These are phyloP conservation scores for Clinocottus analis DNA, from an alignment of 2,113 vertebrate species.

Conservation along the genomic window DNA sequence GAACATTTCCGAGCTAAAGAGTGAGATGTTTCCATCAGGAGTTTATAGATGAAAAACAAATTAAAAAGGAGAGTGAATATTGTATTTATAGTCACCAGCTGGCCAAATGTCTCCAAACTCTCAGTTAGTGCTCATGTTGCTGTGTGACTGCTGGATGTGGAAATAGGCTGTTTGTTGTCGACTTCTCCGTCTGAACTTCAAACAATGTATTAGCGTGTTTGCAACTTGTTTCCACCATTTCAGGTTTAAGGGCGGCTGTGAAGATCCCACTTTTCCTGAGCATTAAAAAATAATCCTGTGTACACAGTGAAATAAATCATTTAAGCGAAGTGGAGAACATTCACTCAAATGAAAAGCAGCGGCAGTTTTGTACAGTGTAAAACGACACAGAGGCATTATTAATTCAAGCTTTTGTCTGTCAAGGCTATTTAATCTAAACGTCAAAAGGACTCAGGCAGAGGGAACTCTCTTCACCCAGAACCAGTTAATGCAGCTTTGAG, in stretches of 20 bases:
- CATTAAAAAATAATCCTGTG: background rate
- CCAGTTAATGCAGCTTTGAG: background rate
- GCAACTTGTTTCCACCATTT: background rate
- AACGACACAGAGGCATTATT: background rate
- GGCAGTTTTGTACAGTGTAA: background rate
- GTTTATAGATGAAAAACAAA: background rate
- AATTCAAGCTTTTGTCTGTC: background rate
- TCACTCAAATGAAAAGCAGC: background rate
- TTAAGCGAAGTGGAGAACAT: background rate
- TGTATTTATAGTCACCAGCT: background rate
- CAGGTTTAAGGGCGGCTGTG: no score
- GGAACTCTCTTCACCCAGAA: background rate
- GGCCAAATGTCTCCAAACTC: background rate
- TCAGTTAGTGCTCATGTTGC: background rate
- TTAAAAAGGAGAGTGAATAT: background rate
- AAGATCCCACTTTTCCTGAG: background rate
- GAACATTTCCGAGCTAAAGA: background rate
- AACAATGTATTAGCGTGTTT: background rate
- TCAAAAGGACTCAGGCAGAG: background rate
- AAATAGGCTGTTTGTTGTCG: background rate
- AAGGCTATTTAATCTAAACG: background rate
- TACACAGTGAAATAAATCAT: background rate
- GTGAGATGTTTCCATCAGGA: background rate
- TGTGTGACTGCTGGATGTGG: background rate
- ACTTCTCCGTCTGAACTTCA: background rate